These are phyloP conservation scores for Saxicola maurus DNA, from an alignment of 2,797 vertebrate species.

Conservation along the genomic window DNA sequence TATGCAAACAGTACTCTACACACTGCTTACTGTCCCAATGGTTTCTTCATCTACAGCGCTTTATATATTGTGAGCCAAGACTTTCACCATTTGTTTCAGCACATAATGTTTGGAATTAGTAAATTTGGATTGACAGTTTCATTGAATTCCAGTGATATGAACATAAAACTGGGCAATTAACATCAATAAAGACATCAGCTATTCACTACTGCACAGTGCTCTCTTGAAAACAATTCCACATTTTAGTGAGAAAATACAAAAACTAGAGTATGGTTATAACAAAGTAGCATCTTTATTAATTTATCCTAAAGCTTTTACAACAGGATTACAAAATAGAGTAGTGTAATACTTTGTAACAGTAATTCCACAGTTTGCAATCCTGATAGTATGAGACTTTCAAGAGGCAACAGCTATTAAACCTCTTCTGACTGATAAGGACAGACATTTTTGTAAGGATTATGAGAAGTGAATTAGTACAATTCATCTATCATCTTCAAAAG, in stretches of 20 bases:
- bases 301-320: not conserved
- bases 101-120: not conserved
- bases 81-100: not conserved
- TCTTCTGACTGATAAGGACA: slow-evolving; percentile 24
- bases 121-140: not conserved
- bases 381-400: not conserved
- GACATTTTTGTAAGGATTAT: slow-evolving; percentile 13
- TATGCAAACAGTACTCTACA: not conserved
- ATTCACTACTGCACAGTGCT: not conserved
- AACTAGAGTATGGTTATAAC: not conserved
- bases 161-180: not conserved
- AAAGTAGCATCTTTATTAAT: not conserved
- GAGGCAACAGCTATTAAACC: slow-evolving; percentile 14
- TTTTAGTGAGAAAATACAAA: not conserved
- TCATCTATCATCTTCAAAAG: slow-evolving; percentile 41
- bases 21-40: rapidly evolving
- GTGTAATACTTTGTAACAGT: not conserved
- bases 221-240: not conserved
- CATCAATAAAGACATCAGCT: not conserved
- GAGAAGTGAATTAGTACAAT: slow-evolving; percentile 41
- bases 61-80: not conserved
- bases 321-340: not conserved
- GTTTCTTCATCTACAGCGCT: not conserved
- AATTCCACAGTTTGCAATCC: not conserved
- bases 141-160: not conserved